A percentile compares a stretch with the other conserved stretches of the same genome.
Conservation (phyloP, 2,113 vertebrate species). For the Chamaetylas fuelleborni region DNA sequence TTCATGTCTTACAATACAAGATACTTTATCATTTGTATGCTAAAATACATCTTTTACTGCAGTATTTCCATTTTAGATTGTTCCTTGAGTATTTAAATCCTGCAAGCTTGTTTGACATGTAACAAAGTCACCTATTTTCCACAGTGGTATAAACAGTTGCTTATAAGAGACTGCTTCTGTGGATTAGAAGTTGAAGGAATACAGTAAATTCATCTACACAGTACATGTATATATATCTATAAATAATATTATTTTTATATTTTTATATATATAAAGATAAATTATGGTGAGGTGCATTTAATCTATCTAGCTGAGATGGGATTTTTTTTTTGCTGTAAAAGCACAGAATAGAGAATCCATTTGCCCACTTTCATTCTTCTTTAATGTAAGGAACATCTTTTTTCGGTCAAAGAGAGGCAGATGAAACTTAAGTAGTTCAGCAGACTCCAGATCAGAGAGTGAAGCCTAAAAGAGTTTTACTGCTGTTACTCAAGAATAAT, state of each 20-base stretch:
- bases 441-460: neutral
- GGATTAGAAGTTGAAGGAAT: neutral
- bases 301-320: neutral
- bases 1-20: neutral
- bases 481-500: neutral
- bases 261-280: neutral
- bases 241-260: neutral
- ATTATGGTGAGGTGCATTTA: neutral
- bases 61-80: neutral
- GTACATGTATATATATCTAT: neutral
- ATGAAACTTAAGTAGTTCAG: constrained; percentile 8
- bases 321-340: neutral
- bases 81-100: neutral
- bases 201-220: neutral
- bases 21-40: neutral
- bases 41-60: neutral
- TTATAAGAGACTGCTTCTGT: neutral
- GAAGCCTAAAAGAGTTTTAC: neutral
- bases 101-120: neutral
- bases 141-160: neutral
- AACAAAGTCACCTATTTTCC: neutral
- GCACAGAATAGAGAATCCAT: neutral
- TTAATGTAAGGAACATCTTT: constrained; percentile 8
- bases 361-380: neutral
- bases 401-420: neutral